Evolutionary conservation across 2,888 invertebrate genomes (phyloP), one percentile per base, ranked within the genome.

Genomic region (Diarsia dahlii): DNA sequence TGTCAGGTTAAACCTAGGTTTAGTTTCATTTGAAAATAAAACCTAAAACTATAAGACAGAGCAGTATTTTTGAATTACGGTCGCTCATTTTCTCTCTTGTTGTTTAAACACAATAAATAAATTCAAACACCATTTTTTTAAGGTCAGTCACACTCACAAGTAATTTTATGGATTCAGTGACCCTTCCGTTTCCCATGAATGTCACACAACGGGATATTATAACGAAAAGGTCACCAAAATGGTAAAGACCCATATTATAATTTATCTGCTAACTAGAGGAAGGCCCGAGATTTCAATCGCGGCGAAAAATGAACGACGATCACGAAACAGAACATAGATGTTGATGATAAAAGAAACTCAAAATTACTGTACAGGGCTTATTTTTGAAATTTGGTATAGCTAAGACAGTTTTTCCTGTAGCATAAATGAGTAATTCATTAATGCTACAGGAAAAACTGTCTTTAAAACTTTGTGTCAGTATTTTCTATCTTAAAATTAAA

Each of bases 161-260:
- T 81, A n/a, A 58, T 81, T 48, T 65, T n/a, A 58, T 48, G 46
- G 48, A 54, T 45, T 50, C 62, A 67, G 23, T 56, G 66, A 39
- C 76, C 81, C 70, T 66, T 60, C 63, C 60, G 56, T 46, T 81
- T 65, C 56, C 70, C 50, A 66, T 81, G 64, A 70, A 84, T 71
- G 72, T 81, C 76, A 84, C 73, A 80, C 28, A 76, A 68, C 71
- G 52, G 64, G 50, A 62, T 84, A 81, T 76, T 80, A 84, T 63
- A 56, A 69, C 64, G 68, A 76, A 82, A 82, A 76, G 82, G 84
- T 76, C 82, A 60, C 58, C 50, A 45, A 65, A 76, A 76, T 73
- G 76, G 60, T 56, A 67, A 28, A 23, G 23, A 28, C 73, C 76
- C 62, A 76, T 84, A 39, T 39, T 39, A 39, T 39, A 84, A 82